Base-by-base conservation (phyloP, 1,140 invertebrate species). In the Bilobella aurantiaca region DNA sequence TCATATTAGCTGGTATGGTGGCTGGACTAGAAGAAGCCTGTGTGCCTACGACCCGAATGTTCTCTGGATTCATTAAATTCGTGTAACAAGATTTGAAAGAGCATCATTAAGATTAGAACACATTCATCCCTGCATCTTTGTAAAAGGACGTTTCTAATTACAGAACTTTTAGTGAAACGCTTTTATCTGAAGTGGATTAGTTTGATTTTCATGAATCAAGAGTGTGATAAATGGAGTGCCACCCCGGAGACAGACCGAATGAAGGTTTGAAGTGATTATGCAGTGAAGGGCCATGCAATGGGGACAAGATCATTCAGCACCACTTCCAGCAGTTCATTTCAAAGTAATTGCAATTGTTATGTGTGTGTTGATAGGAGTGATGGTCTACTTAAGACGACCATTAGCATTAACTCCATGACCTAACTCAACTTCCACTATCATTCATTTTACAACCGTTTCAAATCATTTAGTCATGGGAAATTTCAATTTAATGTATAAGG, bases 131-230 rank as follows among this genome's bases (percentile, higher is more conserved):
- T n/a, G n/a, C n/a, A n/a, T n/a, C n/a, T n/a, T n/a, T n/a, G n/a
- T 68, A 68, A 64, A 68, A 68, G 29, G 28, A 32, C 67, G 65
- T 68, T 68, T 68, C 32, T 68, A 62, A 68, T 68, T n/a, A n/a
- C n/a, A n/a, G n/a, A n/a, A n/a, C n/a, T n/a, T n/a, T n/a, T 5
- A 53, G 23, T 53, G 12, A 18, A 12, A 23, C 21, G 25, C 49
- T 23, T 53, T 5, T 12, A 23, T 5, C 49, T 5, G 34, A 14
- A 53, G 8, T 53, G 49, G 23, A 14, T 53, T 5, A 12, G 3
- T 53, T 53, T 53, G 49, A 53, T 53, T 53, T 53, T 53, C 25
- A 53, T 53, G 49, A 53, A 53, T 53, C 49, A 53, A 18, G 8
- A n/a, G 37, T 42, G n/a, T 42, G n/a, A 42, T 12, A 23, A 53